Percentiles rank a stretch among this genome's conserved stretches.
These are phyloP conservation scores for Agriotes lineatus DNA, from an alignment of 2,888 invertebrate genomes.

Conservation along the genomic window DNA sequence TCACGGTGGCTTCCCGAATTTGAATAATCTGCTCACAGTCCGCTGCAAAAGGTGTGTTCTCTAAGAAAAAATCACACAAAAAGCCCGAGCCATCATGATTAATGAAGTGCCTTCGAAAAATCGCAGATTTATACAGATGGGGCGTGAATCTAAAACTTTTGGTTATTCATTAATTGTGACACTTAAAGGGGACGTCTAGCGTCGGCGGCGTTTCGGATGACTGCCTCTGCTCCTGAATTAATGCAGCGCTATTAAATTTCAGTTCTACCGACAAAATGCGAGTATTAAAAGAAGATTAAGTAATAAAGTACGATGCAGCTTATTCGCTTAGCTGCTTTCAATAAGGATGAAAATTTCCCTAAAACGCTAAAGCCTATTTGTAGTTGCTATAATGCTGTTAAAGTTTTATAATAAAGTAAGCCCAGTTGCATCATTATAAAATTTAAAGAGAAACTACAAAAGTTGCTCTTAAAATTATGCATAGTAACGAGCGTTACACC, in stretches of 20 bases:
- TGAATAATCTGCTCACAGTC: conserved; percentile 7
- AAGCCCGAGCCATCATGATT: not conserved
- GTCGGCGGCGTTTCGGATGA: not conserved
- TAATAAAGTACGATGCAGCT: not conserved
- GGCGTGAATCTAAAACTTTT: conserved; percentile 9
- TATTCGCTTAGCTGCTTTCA: too few species aligned
- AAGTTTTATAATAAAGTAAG: too few species aligned
- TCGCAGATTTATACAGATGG: not conserved
- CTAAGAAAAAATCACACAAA: not conserved
- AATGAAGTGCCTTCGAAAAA: not conserved
- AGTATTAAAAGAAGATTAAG: not conserved
- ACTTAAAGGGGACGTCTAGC: not conserved
- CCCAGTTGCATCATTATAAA: too few species aligned
- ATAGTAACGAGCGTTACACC: too few species aligned
- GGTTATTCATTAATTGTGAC: conserved; percentile 3
- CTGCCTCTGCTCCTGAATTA: not conserved
- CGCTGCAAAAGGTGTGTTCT: conserved; percentile 1
- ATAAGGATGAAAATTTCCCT: too few species aligned
- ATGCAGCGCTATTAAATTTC: not conserved
- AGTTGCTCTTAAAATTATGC: too few species aligned
- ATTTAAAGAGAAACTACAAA: too few species aligned
- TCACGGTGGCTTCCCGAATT: conserved; percentile 11
- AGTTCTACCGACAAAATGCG: not conserved
- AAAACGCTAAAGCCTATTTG: too few species aligned
- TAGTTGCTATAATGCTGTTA: too few species aligned